Evolutionary conservation across 2,797 vertebrate species (phyloP).

Genomic region (Cheirogaleus major): DNA sequence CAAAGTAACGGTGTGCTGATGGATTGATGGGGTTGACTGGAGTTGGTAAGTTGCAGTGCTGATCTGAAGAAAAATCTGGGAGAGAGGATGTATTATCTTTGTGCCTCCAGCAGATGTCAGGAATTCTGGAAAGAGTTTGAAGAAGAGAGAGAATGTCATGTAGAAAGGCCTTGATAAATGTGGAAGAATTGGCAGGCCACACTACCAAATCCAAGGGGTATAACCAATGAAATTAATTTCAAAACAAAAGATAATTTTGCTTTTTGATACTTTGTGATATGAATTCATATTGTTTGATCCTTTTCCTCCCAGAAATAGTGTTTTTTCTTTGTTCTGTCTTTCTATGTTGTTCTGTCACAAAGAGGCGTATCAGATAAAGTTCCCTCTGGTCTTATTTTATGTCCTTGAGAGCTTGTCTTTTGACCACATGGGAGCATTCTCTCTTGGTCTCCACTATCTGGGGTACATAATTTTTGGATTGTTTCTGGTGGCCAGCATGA

Average conservation of each 20-base stretch:
- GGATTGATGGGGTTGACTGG: neutral
- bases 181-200: neutral
- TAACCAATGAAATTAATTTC: neutral
- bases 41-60: neutral
- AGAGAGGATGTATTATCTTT: neutral
- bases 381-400: no score
- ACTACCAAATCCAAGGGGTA: neutral
- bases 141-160: neutral
- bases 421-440: no score
- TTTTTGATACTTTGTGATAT: no score
- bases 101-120: neutral
- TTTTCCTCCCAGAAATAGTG: no score
- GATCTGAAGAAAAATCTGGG: neutral
- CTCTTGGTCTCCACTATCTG: no score
- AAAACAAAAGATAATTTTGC: neutral
- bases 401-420: no score
- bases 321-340: no score
- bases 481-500: no score
- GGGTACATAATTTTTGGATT: no score
- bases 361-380: no score
- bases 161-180: neutral
- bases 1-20: neutral
- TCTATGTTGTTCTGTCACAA: no score
- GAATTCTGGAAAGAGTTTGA: neutral
- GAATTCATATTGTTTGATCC: no score